Base-by-base conservation (phyloP, 2,888 invertebrate genomes). In the Athalia rosae region DNA sequence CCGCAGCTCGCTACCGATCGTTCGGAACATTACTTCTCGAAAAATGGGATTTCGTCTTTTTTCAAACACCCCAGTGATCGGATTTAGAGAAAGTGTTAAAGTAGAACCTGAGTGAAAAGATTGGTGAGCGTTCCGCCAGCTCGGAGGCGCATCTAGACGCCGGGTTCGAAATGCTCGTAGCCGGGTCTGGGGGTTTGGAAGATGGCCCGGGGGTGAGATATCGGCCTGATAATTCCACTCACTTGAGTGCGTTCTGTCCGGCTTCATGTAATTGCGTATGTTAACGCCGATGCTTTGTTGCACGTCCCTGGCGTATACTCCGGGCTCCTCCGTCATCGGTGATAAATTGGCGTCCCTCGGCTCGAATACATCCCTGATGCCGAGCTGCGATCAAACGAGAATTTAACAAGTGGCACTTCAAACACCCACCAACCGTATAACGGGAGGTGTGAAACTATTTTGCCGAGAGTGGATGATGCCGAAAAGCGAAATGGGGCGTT, bases 221-320 rank as follows among this genome's bases (percentile, higher is more conserved):
- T 71, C 71, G 58, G 71, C 71, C 50, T 71, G 71, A 71, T 71
- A 82, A 80, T 79, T 41, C 78, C 83, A 83, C 84, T 85, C 87
- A 85, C 84, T 83, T 80, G 84, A 83, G 80, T 84, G 86, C 77
- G 85, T 83, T 64, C 86, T 63, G 59, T 92, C 92, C 3, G 91
- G 90, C 84, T 93, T 93, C 83, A 92, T 92, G 88, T 95, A 95
- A 88, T 96, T 96, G 85, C 95, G 93, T 83, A 96, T 95, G 85
- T 94, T 95, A 13, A 97, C 95, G 76, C 95, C 95, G 79, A 97
- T 95, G 15, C 95, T 94, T 90, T 96, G 96, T 89, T 96, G 96
- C 83, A 96, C 94, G 89, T 96, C 96, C 77, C 95, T 93, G 53
- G 95, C 96, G 86, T 95, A 96, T 78, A 96, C 93, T 58, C 94